Evolutionary conservation across 2,888 invertebrate genomes (phyloP), one percentile per base, ranked within the genome.

Genomic region (Bimastos eiseni): DNA sequence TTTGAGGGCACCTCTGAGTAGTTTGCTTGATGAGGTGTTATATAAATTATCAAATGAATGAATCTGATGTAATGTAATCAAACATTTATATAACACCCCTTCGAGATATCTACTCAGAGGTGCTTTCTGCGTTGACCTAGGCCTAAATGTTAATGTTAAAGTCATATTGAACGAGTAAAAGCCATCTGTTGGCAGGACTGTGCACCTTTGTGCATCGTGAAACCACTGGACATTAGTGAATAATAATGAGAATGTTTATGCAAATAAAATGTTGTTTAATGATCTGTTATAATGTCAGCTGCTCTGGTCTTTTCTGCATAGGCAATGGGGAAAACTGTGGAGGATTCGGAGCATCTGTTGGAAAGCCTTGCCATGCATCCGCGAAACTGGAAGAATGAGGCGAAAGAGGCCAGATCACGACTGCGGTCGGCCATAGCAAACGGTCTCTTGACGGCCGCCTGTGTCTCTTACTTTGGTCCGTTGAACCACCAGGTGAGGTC

Each of bases 351-450:
- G 34, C 86, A 86, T 91, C 91, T 95, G 91, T 94, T 95, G 94
- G 94, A 94, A 90, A 94, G 94, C 91, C 94, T 95, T 94, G 93
- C 93, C 17, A 92, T 93, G 93, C 94, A 94, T 91, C 94, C 94
- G 92, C 93, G 92, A 91, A 91, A 93, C 89, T 95, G 95, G 95
- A 93, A 94, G 70, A 93, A 93, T 17, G 94, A 94, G 91, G 93
- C 94, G 37, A 93, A 93, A 89, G 93, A 93, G 90, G 93, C 94
- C 24, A 93, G 93, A 83, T 93, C 92, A 38, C 93, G 94, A 44
- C 93, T 94, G 13, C 92, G 93, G 41, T 93, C 94, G 6, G 93
- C 94, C 0, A 94, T 94, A 2, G 94, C 94, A 0, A 94, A 95
- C 91, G 94, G 94, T 30, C 93, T 95, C 17, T 93, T 95, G 41